Conservation (phyloP, 2,113 vertebrate species). For the Oryzias javanicus region DNA sequence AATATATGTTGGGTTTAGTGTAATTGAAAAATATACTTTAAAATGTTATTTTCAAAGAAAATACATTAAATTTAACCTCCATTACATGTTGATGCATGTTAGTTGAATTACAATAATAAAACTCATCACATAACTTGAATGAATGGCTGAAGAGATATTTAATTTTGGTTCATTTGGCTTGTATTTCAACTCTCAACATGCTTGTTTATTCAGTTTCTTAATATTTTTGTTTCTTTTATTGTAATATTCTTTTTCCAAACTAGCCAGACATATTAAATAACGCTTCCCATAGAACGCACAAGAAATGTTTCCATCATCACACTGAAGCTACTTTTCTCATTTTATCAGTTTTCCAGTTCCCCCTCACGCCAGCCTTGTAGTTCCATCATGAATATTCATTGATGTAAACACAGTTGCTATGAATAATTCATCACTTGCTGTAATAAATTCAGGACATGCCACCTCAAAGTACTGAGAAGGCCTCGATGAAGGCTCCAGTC, state of each 20-base stretch:
- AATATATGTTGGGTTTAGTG: no score
- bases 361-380: constrained; percentile 69
- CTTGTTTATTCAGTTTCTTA: no score
- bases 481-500: constrained; percentile 60
- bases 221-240: no score
- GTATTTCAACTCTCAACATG: no score
- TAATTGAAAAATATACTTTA: no score
- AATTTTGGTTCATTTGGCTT: no score
- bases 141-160: no score
- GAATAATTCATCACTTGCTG: constrained; percentile 72
- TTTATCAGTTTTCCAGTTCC: constrained; percentile 73
- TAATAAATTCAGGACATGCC: constrained; percentile 74
- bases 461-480: constrained; percentile 59
- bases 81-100: no score
- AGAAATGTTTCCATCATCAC: constrained; percentile 49
- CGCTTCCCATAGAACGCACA: constrained; percentile 34
- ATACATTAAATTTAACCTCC: no score
- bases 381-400: constrained; percentile 76
- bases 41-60: no score
- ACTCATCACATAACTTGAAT: no score
- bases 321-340: constrained; percentile 60
- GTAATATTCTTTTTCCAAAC: neutral
- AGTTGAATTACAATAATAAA: no score
- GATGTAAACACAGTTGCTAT: constrained; percentile 73
- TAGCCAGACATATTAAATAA: constrained; percentile 24